A percentile compares a stretch with the other conserved stretches of the same genome.
Conservation (phyloP, 2,888 invertebrate species). For the Dicyrtomina minuta region DNA sequence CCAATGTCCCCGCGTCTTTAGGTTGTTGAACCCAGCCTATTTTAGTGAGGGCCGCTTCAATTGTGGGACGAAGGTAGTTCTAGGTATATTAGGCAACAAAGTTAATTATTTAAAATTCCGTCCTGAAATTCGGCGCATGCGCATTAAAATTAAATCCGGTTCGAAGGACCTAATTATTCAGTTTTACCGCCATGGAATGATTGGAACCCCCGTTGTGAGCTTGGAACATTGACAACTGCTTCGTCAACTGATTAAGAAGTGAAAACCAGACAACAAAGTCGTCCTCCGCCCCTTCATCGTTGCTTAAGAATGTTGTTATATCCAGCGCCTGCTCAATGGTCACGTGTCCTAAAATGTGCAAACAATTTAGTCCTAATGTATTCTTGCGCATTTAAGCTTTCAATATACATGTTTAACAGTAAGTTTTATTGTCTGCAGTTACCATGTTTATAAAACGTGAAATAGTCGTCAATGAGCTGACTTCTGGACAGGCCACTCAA, state of each 20-base stretch:
- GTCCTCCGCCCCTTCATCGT: neutral
- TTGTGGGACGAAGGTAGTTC: conserved; percentile 19
- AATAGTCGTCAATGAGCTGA: conserved; percentile 49
- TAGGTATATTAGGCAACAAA: conserved; percentile 6
- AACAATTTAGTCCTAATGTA: too few relatives aligned
- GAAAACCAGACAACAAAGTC: conserved; percentile 24
- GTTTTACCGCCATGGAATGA: too few relatives aligned
- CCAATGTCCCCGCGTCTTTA: conserved; percentile 21
- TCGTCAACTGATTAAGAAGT: neutral
- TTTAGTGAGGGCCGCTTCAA: neutral
- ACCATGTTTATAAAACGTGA: too few relatives aligned
- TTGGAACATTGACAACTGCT: too few relatives aligned
- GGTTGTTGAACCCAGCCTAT: conserved; percentile 4
- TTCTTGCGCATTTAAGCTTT: too few relatives aligned
- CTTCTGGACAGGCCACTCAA: conserved; percentile 39
- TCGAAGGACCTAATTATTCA: too few relatives aligned
- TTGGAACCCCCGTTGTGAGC: too few relatives aligned
- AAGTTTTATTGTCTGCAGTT: too few relatives aligned
- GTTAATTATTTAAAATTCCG: too few relatives aligned
- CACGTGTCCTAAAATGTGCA: conserved; percentile 22
- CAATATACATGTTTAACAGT: too few relatives aligned
- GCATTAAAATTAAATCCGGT: too few relatives aligned
- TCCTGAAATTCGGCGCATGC: too few relatives aligned
- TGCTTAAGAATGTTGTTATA: neutral
- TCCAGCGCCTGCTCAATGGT: conserved; percentile 7